Conservation (phyloP, 2,113 vertebrate species). For the Phyllostomus hastatus region DNA sequence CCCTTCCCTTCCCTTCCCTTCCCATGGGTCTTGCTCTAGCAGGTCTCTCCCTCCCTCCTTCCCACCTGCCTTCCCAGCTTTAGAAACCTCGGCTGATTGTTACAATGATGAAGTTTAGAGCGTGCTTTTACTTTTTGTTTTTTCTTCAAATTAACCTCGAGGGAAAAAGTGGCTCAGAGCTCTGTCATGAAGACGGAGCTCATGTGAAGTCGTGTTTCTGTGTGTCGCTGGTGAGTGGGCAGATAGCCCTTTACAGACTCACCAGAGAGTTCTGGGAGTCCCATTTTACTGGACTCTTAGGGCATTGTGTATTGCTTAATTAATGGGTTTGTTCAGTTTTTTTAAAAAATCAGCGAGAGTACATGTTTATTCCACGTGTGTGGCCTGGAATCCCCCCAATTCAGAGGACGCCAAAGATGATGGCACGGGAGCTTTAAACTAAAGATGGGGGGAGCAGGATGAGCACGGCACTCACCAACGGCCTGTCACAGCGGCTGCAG, state of each 20-base stretch:
- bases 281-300: neutral
- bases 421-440: conserved; percentile 35
- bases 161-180: neutral
- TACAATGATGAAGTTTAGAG: no score
- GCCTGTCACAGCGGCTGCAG: neutral
- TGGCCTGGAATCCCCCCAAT: conserved; percentile 49
- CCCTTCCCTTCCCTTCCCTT: neutral
- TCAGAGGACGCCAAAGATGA: conserved; percentile 35
- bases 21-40: no score
- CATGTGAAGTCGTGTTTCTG: neutral
- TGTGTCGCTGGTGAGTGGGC: neutral
- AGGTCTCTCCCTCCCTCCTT: no score
- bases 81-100: neutral
- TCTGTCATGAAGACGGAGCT: neutral
- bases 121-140: neutral
- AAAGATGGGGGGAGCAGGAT: neutral
- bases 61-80: neutral
- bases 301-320: neutral
- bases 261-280: neutral
- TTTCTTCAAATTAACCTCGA: neutral
- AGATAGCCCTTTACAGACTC: neutral
- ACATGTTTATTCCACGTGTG: conserved; percentile 43
- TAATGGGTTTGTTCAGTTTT: neutral
- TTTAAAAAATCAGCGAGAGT: neutral
- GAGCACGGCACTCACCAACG: neutral